A percentile compares a stretch with the other conserved stretches of the same genome.
These are phyloP conservation scores for Hemicentrotus pulcherrimus DNA, from an alignment of 35 echinoderm and acorn worm genomes.

Conservation along the genomic window DNA sequence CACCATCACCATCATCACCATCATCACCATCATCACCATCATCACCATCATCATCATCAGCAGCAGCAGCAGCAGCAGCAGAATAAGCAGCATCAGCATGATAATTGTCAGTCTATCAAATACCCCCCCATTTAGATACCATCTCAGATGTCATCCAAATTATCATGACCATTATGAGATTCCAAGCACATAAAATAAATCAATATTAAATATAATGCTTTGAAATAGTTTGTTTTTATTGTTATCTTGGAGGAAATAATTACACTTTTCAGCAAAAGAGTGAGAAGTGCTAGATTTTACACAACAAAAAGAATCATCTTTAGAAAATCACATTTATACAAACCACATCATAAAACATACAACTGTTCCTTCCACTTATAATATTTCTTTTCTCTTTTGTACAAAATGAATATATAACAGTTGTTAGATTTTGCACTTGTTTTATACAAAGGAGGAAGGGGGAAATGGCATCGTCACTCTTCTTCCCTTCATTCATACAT, in stretches of 20 bases:
- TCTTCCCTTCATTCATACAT: neutral
- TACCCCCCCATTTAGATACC: neutral
- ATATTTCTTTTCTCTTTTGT: neutral
- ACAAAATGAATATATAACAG: conserved; percentile 22
- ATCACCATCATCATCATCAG: neutral
- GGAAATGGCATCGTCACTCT: neutral
- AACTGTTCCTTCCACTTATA: neutral
- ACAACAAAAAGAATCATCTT: neutral
- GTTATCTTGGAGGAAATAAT: neutral
- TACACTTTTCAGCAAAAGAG: conserved; percentile 43
- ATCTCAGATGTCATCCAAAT: neutral
- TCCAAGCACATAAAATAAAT: neutral
- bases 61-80: neutral
- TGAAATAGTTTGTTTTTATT: conserved; percentile 21
- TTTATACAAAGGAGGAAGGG: neutral
- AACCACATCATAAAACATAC: conserved; percentile 16
- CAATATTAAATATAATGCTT: neutral
- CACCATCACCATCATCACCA: neutral
- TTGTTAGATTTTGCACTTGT: neutral
- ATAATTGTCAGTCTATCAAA: neutral
- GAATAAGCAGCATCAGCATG: neutral
- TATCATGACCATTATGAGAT: neutral
- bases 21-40: neutral
- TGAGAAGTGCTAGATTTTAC: conserved; percentile 26
- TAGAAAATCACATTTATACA: conserved; percentile 24